Conservation (phyloP, 2,113 vertebrate genomes). For the Lathamus discolor region DNA sequence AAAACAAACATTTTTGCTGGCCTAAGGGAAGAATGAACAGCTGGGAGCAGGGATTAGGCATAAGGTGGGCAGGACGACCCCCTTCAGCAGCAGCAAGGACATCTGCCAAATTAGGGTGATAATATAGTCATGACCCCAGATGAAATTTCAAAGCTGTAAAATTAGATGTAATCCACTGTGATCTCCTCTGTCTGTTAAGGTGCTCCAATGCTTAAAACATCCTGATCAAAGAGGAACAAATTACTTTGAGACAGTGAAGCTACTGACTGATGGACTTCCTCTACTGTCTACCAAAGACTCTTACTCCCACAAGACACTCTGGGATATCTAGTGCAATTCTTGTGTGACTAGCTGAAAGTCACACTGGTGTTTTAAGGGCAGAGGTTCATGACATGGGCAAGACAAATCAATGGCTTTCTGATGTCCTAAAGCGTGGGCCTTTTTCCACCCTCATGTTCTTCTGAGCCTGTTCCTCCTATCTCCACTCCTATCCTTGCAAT, state of each 20-base stretch:
- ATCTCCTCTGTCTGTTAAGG: background rate
- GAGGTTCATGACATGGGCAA: background rate
- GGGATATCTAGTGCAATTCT: background rate
- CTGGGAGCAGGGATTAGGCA: background rate
- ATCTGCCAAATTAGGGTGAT: background rate
- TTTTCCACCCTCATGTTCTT: background rate
- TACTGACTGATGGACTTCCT: background rate
- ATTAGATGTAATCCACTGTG: background rate
- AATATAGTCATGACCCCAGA: background rate
- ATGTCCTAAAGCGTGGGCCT: background rate
- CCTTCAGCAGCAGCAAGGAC: background rate
- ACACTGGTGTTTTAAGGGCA: background rate
- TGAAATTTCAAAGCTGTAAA: background rate
- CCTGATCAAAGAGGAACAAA: background rate
- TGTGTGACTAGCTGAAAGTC: background rate
- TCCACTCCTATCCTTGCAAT: background rate
- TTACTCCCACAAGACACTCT: background rate
- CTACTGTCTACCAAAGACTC: background rate
- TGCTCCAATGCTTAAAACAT: background rate
- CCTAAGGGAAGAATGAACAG: background rate
- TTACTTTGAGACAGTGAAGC: background rate
- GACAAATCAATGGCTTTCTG: background rate
- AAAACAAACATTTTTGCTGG: background rate
- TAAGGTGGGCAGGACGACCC: background rate
- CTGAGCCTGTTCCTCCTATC: background rate